A percentile compares a stretch with the other conserved stretches of the same genome.
phyloP scores from a whole-genome alignment of 2,888 invertebrate genomes.

The Pterobdella sp. region DNA sequence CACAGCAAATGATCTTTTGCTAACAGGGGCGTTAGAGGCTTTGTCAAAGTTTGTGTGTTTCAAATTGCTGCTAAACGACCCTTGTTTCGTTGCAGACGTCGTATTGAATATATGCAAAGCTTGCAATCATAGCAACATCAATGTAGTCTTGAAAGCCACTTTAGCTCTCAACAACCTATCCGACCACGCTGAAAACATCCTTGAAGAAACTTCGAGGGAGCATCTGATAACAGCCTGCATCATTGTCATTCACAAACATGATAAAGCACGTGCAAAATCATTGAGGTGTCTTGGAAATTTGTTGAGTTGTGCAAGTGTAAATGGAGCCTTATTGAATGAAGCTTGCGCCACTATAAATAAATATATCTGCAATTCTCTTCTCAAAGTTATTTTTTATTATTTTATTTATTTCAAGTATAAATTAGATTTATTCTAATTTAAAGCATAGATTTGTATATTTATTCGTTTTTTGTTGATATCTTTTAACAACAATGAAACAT shows the following conservation, averaged over 20 bases:
- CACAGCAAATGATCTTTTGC: not conserved
- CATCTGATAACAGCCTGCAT: not conserved
- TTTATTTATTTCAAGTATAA: no score
- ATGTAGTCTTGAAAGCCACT: conserved; percentile 69
- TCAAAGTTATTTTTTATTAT: no score
- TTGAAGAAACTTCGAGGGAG: not conserved
- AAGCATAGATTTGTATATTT: no score
- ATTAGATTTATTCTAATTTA: no score
- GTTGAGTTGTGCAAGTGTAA: no score
- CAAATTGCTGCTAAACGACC: conserved; percentile 46
- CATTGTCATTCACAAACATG: not conserved
- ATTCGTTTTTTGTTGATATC: no score
- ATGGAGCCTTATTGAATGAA: no score
- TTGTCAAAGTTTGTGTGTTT: not conserved
- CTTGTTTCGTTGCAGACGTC: conserved; percentile 63
- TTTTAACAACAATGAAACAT: no score
- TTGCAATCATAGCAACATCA: conserved; percentile 61
- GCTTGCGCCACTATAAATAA: no score
- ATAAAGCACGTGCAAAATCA: conserved; percentile 4
- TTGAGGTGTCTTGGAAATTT: not conserved
- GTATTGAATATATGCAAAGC: conserved; percentile 65
- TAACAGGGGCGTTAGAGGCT: not conserved
- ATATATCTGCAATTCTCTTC: no score
- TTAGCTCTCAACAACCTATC: conserved; percentile 81
- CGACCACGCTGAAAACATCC: conserved; percentile 61